A percentile compares a stretch with the other conserved stretches of the same genome.
Evolutionary conservation across 2,113 vertebrate species (phyloP).

Genomic region (Isichthys henryi): DNA sequence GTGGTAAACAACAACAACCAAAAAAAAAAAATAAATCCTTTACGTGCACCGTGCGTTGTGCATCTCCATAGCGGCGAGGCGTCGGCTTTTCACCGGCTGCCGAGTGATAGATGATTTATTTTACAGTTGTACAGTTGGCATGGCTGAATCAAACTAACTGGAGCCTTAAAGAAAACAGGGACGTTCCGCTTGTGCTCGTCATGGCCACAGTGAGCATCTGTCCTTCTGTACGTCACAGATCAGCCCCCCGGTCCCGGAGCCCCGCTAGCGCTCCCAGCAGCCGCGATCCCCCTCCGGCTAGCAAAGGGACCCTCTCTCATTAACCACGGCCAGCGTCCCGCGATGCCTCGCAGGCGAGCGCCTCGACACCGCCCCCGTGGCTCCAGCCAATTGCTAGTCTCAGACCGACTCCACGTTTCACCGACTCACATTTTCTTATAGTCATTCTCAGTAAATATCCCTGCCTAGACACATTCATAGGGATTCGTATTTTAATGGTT

Average conservation of each 20-base stretch:
- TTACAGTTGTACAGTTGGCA: neutral
- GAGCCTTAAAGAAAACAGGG: neutral
- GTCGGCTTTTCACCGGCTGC: neutral
- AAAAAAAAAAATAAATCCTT: neutral
- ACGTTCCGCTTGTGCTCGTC: neutral
- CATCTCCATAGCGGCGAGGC: neutral
- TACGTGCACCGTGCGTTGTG: neutral
- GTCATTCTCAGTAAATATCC: neutral
- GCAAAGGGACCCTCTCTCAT: neutral
- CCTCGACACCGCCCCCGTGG: neutral
- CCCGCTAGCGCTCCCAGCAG: neutral
- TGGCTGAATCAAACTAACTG: neutral
- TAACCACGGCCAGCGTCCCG: neutral
- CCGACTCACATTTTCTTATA: neutral
- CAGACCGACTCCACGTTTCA: neutral
- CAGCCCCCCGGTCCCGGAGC: neutral
- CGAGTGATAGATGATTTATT: neutral
- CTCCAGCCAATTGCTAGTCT: neutral
- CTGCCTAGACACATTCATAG: neutral
- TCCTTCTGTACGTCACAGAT: neutral
- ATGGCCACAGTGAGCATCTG: neutral
- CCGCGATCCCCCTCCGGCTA: neutral
- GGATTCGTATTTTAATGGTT: neutral
- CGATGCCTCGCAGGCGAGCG: neutral
- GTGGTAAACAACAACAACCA: neutral